These are phyloP conservation scores for Epinotia demarniana DNA, from an alignment of 2,888 invertebrate genomes.

Conservation along the genomic window DNA sequence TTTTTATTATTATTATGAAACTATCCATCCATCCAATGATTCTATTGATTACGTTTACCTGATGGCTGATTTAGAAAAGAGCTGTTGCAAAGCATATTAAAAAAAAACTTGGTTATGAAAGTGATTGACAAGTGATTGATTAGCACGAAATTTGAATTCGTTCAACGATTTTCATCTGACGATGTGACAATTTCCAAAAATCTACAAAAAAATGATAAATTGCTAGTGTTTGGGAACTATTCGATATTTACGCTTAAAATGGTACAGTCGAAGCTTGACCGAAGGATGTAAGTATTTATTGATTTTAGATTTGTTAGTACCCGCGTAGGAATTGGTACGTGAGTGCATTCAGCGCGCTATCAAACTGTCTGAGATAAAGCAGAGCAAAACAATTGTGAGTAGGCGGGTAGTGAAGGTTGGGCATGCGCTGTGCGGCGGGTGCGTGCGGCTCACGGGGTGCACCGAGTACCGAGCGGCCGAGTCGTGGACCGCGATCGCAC, in stretches of 20 bases:
- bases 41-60: not conserved
- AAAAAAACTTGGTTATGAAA: constrained; percentile 3
- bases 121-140: too few species aligned
- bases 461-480: constrained; percentile 48
- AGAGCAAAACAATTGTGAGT: constrained; percentile 39
- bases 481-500: constrained; percentile 22
- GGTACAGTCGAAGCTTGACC: constrained; percentile 26
- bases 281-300: constrained; percentile 22
- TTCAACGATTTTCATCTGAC: constrained; percentile 12
- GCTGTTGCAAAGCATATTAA: not conserved
- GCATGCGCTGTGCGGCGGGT: constrained; percentile 55
- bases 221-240: constrained; percentile 16
- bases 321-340: not conserved
- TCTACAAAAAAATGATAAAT: constrained; percentile 35
- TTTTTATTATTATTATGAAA: not conserved
- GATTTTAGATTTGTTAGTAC: constrained; percentile 1
- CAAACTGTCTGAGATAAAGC: constrained; percentile 15
- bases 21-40: not conserved
- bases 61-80: not conserved
- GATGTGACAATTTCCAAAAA: constrained; percentile 13
- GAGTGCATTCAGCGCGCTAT: constrained; percentile 1
- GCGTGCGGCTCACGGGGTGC: constrained; percentile 41
- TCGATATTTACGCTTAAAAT: constrained; percentile 8
- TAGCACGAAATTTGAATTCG: constrained; percentile 34
- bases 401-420: constrained; percentile 42